Conservation (phyloP, 1,140 invertebrate genomes). For the Thaumatotibia leucotreta region DNA sequence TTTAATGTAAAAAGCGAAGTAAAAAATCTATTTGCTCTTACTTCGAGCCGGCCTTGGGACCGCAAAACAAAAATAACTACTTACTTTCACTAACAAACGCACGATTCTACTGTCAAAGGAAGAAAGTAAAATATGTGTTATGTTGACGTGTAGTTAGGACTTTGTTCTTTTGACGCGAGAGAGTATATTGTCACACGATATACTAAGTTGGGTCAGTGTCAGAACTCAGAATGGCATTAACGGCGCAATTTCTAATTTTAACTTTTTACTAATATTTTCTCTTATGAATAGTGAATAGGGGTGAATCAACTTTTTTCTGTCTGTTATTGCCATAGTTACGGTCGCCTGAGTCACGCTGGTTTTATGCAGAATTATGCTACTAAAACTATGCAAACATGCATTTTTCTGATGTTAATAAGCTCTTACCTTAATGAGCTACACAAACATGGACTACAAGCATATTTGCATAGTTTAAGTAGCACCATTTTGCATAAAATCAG, state of each 20-base stretch:
- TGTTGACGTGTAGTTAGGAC: not conserved
- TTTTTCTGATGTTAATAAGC: no score
- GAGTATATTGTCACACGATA: not conserved
- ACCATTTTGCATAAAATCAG: no score
- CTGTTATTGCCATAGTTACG: no score
- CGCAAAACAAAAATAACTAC: conserved; percentile 5
- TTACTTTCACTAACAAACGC: conserved; percentile 1
- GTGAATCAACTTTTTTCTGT: no score
- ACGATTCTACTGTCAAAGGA: not conserved
- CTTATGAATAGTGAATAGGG: not conserved
- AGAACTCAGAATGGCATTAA: no score
- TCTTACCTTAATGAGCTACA: no score
- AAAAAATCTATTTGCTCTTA: conserved; percentile 7
- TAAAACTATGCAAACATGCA: no score
- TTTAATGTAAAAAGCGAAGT: not conserved
- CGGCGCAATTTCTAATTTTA: not conserved
- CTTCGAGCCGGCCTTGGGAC: not conserved
- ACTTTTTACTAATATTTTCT: not conserved
- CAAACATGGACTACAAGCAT: no score
- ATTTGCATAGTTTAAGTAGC: no score
- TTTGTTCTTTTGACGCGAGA: not conserved
- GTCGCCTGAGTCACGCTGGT: no score
- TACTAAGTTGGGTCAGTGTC: not conserved
- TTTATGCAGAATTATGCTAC: no score
- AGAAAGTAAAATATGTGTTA: not conserved